phyloP scores from a whole-genome alignment of 2,888 invertebrate genomes.

The Mantis religiosa region DNA sequence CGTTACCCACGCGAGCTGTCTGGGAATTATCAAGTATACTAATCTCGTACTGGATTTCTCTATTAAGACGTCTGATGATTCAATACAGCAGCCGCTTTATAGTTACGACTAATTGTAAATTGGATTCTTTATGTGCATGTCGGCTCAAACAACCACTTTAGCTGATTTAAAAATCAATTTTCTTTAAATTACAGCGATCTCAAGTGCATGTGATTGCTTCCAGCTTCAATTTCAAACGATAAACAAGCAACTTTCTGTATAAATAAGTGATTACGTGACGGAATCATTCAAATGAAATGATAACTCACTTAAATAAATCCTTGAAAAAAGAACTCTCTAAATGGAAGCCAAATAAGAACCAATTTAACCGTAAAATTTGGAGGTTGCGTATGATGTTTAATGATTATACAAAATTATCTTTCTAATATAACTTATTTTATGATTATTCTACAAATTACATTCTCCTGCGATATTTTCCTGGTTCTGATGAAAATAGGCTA shows the following conservation, averaged over 20 bases:
- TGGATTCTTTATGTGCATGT: not conserved
- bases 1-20: not conserved
- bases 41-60: not conserved
- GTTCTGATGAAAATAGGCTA: no score
- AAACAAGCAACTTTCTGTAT: not conserved
- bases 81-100: not conserved
- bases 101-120: not conserved
- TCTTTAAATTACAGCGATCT: not conserved
- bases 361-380: no score
- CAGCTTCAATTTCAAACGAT: not conserved
- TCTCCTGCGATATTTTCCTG: no score
- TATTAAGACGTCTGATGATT: not conserved
- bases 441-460: no score
- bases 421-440: no score
- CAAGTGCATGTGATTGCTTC: not conserved
- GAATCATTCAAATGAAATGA: not conserved
- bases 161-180: not conserved
- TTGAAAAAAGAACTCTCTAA: no score
- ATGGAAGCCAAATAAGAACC: no score
- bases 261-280: not conserved
- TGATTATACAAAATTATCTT: no score
- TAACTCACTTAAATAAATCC: no score
- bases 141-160: not conserved
- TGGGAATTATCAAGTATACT: not conserved
- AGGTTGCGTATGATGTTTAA: no score